A percentile compares a stretch with the other conserved stretches of the same genome.
phyloP scores from a whole-genome alignment of 2,888 invertebrate genomes.

The Epiblema foenella region DNA sequence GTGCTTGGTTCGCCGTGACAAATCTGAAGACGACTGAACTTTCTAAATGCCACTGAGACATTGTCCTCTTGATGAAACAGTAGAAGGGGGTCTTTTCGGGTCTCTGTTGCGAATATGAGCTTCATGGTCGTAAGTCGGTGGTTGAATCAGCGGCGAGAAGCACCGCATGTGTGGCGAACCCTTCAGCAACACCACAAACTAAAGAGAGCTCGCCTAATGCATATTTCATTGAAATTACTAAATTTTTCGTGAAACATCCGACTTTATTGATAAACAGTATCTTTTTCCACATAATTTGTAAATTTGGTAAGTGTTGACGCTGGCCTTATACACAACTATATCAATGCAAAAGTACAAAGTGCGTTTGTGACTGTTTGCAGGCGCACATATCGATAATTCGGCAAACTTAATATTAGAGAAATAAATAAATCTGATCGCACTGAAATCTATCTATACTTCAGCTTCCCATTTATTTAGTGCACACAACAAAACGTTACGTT shows the following conservation, averaged over 20 bases:
- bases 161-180: slow-evolving; percentile 7
- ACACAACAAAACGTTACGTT: neutral
- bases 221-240: neutral
- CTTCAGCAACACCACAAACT: neutral
- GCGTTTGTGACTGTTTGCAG: neutral
- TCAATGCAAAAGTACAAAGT: slow-evolving; percentile 37
- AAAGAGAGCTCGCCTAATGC: neutral
- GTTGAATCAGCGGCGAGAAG: slow-evolving; percentile 23
- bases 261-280: neutral
- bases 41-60: no score
- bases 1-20: no score
- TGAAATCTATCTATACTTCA: neutral
- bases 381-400: neutral
- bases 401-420: no score
- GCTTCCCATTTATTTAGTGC: neutral
- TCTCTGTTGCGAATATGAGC: no score
- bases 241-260: neutral
- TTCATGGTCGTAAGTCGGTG: slow-evolving; percentile 3
- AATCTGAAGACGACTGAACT: no score
- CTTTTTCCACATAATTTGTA: neutral
- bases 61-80: no score
- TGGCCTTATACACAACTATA: slow-evolving; percentile 23
- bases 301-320: slow-evolving; percentile 9
- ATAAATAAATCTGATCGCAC: no score
- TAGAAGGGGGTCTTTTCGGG: no score